Conservation (phyloP, 2,888 invertebrate species). For the Protodeltote pygarga region DNA sequence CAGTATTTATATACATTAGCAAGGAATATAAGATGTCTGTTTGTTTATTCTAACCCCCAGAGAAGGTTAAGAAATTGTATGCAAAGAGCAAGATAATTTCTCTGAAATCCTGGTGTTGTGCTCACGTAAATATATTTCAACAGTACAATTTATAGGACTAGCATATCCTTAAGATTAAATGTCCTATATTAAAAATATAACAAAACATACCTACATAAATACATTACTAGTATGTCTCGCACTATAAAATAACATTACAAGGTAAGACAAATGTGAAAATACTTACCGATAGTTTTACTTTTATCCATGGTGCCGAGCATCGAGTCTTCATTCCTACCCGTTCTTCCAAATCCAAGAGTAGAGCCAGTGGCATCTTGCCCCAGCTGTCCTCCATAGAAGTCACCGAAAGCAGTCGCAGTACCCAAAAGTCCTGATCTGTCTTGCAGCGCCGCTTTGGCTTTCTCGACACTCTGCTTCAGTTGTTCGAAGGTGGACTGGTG, state of each 20-base stretch:
- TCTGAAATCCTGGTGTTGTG: no score
- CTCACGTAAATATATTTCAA: no score
- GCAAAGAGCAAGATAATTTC: no score
- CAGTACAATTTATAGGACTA: no score
- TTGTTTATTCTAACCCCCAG: no score
- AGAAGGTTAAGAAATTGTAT: no score
- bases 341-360: conserved; percentile 74
- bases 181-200: no score
- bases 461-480: conserved; percentile 95
- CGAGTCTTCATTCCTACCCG: conserved; percentile 74
- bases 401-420: conserved; percentile 91
- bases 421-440: conserved; percentile 90
- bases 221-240: no score
- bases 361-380: conserved; percentile 72
- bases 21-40: no score
- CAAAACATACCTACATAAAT: no score
- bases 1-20: no score
- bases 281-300: conserved; percentile 78
- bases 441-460: conserved; percentile 95
- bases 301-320: conserved; percentile 82
- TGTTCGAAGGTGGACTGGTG: conserved; percentile 96
- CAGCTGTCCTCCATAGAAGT: conserved; percentile 87
- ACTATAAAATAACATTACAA: neutral
- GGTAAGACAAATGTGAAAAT: neutral
- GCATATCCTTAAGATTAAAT: no score